Conservation (phyloP, 1,140 invertebrate species). For the Mizuhopecten yessoensis region DNA sequence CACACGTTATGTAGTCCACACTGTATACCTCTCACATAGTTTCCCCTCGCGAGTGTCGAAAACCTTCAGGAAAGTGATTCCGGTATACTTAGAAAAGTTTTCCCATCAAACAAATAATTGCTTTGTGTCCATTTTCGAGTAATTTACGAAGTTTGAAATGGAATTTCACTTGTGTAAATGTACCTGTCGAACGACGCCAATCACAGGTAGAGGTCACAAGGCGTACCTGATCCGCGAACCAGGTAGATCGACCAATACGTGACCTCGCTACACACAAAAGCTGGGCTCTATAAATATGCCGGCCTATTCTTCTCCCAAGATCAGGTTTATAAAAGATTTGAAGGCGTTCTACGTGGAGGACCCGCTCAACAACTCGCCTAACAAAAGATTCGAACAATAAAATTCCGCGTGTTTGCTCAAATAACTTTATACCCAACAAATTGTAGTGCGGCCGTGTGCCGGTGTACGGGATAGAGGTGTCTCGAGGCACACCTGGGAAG, state of each 20-base stretch:
- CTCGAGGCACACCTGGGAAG: background rate
- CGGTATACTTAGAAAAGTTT: background rate
- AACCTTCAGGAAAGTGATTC: background rate
- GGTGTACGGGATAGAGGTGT: background rate
- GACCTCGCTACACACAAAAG: constrained; percentile 31
- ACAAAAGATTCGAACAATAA: constrained; percentile 29
- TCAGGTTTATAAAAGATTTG: constrained; percentile 8
- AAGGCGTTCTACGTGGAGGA: background rate
- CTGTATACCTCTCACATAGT: background rate
- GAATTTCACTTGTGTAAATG: background rate
- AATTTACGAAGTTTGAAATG: background rate
- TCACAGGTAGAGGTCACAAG: background rate
- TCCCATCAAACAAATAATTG: background rate
- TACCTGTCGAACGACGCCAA: constrained; percentile 22
- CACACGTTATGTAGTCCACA: background rate
- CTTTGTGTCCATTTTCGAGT: background rate
- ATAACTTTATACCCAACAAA: constrained; percentile 1
- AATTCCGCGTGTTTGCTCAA: constrained; percentile 37
- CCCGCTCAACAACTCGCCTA: constrained; percentile 13
- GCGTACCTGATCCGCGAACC: background rate
- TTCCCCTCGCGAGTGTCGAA: background rate
- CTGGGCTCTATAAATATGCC: constrained; percentile 17
- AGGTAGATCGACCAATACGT: constrained; percentile 30
- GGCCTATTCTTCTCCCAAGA: background rate
- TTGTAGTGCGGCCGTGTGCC: background rate